phyloP scores from a whole-genome alignment of 1,140 invertebrate species.

The Campoletis sonorensis region DNA sequence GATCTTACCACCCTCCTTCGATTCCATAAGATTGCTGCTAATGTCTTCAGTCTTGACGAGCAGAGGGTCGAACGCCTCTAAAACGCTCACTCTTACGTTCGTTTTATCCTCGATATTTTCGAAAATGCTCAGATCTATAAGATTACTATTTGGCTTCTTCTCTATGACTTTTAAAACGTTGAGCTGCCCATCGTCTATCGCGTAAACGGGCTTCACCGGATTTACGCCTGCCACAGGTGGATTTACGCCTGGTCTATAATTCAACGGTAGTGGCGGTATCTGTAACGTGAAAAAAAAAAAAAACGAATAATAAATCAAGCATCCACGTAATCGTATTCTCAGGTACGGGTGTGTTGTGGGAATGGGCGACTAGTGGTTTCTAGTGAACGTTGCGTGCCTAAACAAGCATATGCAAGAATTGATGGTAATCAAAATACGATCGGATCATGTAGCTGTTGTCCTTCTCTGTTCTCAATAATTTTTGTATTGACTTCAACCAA shows the following conservation, averaged over 20 bases:
- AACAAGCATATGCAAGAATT: background rate
- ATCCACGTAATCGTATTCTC: background rate
- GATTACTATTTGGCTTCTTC: slow-evolving; percentile 78
- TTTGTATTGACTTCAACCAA: no score
- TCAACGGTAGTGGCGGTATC: slow-evolving; percentile 74
- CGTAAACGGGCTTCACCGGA: slow-evolving; percentile 55
- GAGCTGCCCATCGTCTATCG: slow-evolving; percentile 68
- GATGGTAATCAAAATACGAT: no score
- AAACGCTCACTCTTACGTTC: slow-evolving; percentile 85
- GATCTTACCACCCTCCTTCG: slow-evolving; percentile 68
- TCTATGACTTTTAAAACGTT: slow-evolving; percentile 75
- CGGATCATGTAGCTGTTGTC: no score
- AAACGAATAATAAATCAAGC: background rate
- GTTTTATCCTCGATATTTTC: slow-evolving; percentile 76
- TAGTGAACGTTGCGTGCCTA: background rate
- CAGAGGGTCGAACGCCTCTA: slow-evolving; percentile 91
- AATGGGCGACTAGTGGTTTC: background rate
- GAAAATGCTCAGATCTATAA: slow-evolving; percentile 77
- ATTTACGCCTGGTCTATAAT: slow-evolving; percentile 67
- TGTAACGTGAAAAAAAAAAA: slow-evolving; percentile 57
- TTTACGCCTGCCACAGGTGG: slow-evolving; percentile 56
- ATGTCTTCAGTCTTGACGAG: slow-evolving; percentile 77
- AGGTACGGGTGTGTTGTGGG: background rate
- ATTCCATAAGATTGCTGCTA: slow-evolving; percentile 55
- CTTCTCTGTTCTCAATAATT: no score